Evolutionary conservation across 1,140 invertebrate genomes (phyloP), one percentile per base, ranked within the genome.

Genomic region (Brachystomella parvula): DNA sequence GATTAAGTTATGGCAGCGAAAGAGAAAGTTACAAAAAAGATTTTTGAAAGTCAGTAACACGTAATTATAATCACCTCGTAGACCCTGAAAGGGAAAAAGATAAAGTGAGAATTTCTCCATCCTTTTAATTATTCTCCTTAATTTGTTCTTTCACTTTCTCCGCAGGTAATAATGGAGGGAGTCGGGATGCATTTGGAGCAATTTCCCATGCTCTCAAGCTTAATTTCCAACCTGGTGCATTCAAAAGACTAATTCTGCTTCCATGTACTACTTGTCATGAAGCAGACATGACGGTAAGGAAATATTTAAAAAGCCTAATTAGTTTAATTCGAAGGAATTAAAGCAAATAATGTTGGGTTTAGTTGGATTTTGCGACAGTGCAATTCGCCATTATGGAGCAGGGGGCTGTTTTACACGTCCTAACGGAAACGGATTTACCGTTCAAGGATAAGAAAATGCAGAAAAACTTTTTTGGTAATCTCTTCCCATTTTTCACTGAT

Each of bases 241-340:
- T 89, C 0, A 92, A 90, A 75, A 90, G 86, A 1, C 86, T 94
- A 63, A 80, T 95, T 56, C 78, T 94, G 3, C 75, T 94, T 71
- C 88, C 90, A 0, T 95, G 91, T 77, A 85, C 85, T 0, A 79
- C 81, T 26, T 92, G 89, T 76, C 84, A 87, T 64, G 78, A 82
- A 1, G 76, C 79, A 33, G 82, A 83, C 66, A 86, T 88, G 83
- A 81, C 81, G 76, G 86, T 87, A 78, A 79, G 76, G 73, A 30
- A 44, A 65, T 47, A 31, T 58, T 39, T 39, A 9, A 9, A 39
- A 39, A 19, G 6, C 35, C 19, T 19, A 39, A 6, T 39, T 19
- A 9, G 35, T n/a, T n/a, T n/a, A n/a, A n/a, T n/a, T n/a, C n/a
- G 19, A 28, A 31, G 35, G 62, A 67, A 67, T 67, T 67, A 65